Evolutionary conservation across 2,113 vertebrate genomes (phyloP).

Genomic region (Pogonocichla stellata): DNA sequence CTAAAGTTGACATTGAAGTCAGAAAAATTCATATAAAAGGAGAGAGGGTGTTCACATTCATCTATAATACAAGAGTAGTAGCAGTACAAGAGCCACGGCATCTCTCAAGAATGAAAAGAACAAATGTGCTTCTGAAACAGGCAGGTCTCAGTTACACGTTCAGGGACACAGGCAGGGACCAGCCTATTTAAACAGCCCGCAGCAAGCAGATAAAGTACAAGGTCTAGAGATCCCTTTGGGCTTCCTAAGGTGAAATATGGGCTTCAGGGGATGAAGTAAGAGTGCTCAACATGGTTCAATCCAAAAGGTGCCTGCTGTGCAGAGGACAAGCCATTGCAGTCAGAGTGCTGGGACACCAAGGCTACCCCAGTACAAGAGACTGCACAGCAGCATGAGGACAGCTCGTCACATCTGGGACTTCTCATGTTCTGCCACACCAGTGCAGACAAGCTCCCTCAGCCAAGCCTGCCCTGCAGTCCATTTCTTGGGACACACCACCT

Average conservation of each 20-base stretch:
- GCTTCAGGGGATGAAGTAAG: background rate
- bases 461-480: background rate
- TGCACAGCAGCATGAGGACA: accelerated
- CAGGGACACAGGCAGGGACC: background rate
- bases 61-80: background rate
- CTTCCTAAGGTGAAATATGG: background rate
- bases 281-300: background rate
- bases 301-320: background rate
- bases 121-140: background rate
- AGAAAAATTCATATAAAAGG: background rate
- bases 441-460: background rate
- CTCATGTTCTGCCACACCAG: background rate
- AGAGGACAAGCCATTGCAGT: background rate
- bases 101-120: background rate
- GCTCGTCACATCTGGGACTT: accelerated
- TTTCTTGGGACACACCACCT: background rate
- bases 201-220: background rate
- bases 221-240: background rate
- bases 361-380: background rate
- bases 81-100: background rate
- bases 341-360: background rate
- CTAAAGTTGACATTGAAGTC: background rate
- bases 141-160: background rate
- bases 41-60: background rate
- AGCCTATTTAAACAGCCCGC: background rate